Percentiles rank a stretch among this genome's conserved stretches.
phyloP scores from a whole-genome alignment of 2,113 vertebrate species.

The Oreamnos americanus region DNA sequence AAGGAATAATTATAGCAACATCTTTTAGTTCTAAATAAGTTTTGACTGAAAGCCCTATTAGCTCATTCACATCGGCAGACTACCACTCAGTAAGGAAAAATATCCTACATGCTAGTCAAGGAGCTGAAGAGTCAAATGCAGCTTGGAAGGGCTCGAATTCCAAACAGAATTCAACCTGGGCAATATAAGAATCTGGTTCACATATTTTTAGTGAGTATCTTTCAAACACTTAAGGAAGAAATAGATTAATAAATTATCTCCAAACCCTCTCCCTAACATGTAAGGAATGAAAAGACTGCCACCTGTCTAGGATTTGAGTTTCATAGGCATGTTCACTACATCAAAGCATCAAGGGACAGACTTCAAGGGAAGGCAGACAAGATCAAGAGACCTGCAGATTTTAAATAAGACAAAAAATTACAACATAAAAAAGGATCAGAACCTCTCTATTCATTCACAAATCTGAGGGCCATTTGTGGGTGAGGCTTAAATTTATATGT shows the following conservation, averaged over 20 bases:
- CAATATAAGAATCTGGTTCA: not conserved
- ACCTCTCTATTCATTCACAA: conserved; percentile 14
- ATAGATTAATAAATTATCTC: conserved; percentile 56
- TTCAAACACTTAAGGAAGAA: conserved; percentile 36
- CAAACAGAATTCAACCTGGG: not conserved
- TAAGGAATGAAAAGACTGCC: conserved; percentile 35
- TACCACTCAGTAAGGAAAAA: not conserved
- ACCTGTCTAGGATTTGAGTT: conserved; percentile 67
- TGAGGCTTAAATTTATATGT: conserved; percentile 9
- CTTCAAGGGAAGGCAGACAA: not conserved
- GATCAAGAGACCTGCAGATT: conserved; percentile 54
- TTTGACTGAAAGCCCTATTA: not conserved
- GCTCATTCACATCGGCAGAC: not conserved
- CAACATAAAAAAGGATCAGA: conserved; percentile 47
- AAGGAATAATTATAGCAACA: not conserved
- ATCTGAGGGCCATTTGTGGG: not conserved
- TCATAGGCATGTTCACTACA: conserved; percentile 21
- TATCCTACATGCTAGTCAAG: not conserved
- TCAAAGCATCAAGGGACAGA: conserved; percentile 41
- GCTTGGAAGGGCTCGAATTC: not conserved
- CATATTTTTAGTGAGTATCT: conserved; percentile 24
- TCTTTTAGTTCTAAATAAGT: not conserved
- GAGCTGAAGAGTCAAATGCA: not conserved
- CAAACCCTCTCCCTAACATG: conserved; percentile 2
- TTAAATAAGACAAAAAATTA: conserved; percentile 54